These are phyloP conservation scores for Lasius fuliginosus DNA, from an alignment of 2,888 invertebrate species.

Conservation along the genomic window DNA sequence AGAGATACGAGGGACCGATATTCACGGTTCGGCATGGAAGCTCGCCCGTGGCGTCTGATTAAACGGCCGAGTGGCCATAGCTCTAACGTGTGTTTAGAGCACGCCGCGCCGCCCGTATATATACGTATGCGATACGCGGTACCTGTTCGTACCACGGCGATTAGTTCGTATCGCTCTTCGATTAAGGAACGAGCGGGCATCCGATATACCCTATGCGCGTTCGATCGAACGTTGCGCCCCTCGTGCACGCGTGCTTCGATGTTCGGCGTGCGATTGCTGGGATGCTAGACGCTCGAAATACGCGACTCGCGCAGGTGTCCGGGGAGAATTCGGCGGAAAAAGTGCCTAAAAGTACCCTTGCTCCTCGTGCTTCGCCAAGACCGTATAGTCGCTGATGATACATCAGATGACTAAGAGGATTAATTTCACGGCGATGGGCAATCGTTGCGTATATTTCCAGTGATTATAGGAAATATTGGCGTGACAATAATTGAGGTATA, in stretches of 20 bases:
- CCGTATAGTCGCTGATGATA: constrained; percentile 46
- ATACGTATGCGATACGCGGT: constrained; percentile 51
- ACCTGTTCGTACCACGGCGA: constrained; percentile 73
- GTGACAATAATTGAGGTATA: constrained; percentile 32
- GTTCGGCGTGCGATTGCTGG: constrained; percentile 14
- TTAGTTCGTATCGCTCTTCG: constrained; percentile 67
- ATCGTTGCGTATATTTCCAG: neutral
- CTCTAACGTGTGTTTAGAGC: constrained; percentile 77
- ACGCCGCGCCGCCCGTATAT: constrained; percentile 32
- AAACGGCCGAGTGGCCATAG: constrained; percentile 77
- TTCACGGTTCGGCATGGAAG: constrained; percentile 83
- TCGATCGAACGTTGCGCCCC: constrained; percentile 52
- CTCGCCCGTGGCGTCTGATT: constrained; percentile 78
- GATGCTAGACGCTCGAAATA: constrained; percentile 26
- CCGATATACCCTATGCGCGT: constrained; percentile 48
- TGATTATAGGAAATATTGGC: constrained; percentile 27
- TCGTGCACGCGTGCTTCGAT: constrained; percentile 65
- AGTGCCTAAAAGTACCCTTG: neutral
- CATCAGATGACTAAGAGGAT: constrained; percentile 18
- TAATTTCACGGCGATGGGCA: constrained; percentile 19
- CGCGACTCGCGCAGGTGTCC: constrained; percentile 50
- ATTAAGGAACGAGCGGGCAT: constrained; percentile 62
- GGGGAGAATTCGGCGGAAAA: constrained; percentile 24
- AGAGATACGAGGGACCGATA: constrained; percentile 82
- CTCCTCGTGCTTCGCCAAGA: neutral